Conservation (phyloP, 2,113 vertebrate genomes). For the Pao palembangensis region DNA sequence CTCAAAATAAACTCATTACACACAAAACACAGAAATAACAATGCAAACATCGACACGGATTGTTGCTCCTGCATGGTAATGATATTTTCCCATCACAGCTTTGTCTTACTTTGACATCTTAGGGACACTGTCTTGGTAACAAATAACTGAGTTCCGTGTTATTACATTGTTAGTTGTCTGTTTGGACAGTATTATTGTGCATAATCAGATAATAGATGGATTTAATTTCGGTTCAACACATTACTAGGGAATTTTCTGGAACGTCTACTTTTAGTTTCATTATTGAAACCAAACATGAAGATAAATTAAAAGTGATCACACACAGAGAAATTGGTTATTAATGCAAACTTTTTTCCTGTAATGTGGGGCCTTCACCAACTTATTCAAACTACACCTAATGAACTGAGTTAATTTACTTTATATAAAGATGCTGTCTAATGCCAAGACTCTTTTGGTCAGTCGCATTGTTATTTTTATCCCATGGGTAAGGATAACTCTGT, state of each 20-base stretch:
- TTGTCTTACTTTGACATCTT: conserved; percentile 23
- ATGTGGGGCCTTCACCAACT: no score
- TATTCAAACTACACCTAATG: no score
- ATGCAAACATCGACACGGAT: neutral
- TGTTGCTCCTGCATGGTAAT: neutral
- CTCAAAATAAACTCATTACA: conserved; percentile 47
- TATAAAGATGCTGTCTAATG: no score
- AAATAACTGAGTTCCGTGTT: conserved; percentile 17
- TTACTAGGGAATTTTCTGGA: conserved; percentile 24
- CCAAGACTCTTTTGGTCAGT: no score
- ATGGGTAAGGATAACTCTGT: neutral
- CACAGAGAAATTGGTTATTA: no score
- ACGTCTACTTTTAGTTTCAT: conserved; percentile 47
- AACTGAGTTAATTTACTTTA: no score
- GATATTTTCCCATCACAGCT: neutral
- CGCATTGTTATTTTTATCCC: no score
- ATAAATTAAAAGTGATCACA: no score
- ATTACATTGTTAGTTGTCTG: neutral
- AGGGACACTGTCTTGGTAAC: conserved; percentile 14
- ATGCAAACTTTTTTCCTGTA: no score
- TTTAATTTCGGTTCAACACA: neutral
- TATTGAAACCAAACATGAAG: conserved; percentile 30
- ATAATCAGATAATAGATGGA: neutral
- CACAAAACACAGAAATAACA: neutral
- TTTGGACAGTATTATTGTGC: neutral